These are phyloP conservation scores for Conger conger DNA, from an alignment of 2,113 vertebrate species.

Conservation along the genomic window DNA sequence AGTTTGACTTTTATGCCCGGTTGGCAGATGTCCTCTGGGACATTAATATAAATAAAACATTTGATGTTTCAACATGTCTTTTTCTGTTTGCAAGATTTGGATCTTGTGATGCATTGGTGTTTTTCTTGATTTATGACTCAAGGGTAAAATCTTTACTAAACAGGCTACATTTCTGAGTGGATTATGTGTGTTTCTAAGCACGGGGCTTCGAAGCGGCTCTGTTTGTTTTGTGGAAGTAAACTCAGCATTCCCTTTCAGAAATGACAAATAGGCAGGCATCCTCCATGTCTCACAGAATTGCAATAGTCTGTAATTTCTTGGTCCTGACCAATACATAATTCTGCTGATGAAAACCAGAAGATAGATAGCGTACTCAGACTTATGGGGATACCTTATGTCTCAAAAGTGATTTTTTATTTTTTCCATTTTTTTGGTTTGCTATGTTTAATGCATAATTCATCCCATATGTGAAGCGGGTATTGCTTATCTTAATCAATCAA, in stretches of 20 bases:
- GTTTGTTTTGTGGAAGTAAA: background rate
- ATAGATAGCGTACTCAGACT: background rate
- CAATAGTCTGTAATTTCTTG: background rate
- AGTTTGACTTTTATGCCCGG: background rate
- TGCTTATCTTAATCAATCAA: background rate
- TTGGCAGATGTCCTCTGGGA: conserved; percentile 12
- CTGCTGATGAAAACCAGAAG: background rate
- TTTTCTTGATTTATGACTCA: conserved; percentile 5
- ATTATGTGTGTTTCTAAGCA: background rate
- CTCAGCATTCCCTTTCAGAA: background rate
- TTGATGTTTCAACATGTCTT: background rate
- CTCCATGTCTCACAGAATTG: background rate
- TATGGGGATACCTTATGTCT: background rate
- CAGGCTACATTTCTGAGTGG: background rate
- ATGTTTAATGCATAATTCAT: background rate
- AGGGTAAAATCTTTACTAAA: background rate
- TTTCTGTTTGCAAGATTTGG: background rate
- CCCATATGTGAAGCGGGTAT: background rate
- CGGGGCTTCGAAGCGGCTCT: background rate
- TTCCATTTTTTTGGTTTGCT: background rate
- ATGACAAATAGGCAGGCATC: background rate
- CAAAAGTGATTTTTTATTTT: background rate
- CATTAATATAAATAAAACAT: conserved; percentile 24
- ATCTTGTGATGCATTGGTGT: background rate
- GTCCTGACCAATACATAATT: background rate